A percentile compares a stretch with the other conserved stretches of the same genome.
Conservation (phyloP, 2,888 invertebrate genomes). For the Tuberolachnus salignus region DNA sequence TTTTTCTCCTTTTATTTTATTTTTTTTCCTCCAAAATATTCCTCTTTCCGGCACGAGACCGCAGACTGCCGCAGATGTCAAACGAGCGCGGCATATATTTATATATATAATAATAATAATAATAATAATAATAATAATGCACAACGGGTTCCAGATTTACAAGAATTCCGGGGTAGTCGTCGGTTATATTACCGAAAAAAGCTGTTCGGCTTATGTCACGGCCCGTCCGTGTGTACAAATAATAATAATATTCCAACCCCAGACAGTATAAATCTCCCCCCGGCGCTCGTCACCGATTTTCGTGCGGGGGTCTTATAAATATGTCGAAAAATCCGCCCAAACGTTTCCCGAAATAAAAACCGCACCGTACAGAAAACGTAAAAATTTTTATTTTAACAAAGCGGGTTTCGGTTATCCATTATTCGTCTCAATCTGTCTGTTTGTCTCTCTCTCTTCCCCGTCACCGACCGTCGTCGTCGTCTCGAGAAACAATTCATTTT, state of each 20-base stretch:
- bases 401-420: slow-evolving; percentile 11
- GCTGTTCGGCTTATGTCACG: slow-evolving; percentile 39
- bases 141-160: slow-evolving; percentile 56
- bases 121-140: slow-evolving; percentile 44
- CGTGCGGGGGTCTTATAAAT: slow-evolving; percentile 58
- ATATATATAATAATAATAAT: slow-evolving; percentile 12
- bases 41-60: slow-evolving; percentile 45
- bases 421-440: no score
- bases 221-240: background rate
- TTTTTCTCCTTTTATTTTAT: background rate
- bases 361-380: background rate
- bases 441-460: background rate
- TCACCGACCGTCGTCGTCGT: background rate
- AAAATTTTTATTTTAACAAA: slow-evolving; percentile 1
- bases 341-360: slow-evolving; percentile 50
- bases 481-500: no score
- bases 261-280: slow-evolving; percentile 57
- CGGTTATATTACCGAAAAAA: slow-evolving; percentile 30
- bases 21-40: slow-evolving; percentile 44
- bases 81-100: no score
- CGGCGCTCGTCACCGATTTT: no score
- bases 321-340: slow-evolving; percentile 58
- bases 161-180: slow-evolving; percentile 39
- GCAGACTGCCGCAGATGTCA: slow-evolving; percentile 25
- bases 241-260: no score